Base-by-base conservation (phyloP, 1,140 invertebrate genomes). In the Chelonus insularis region DNA sequence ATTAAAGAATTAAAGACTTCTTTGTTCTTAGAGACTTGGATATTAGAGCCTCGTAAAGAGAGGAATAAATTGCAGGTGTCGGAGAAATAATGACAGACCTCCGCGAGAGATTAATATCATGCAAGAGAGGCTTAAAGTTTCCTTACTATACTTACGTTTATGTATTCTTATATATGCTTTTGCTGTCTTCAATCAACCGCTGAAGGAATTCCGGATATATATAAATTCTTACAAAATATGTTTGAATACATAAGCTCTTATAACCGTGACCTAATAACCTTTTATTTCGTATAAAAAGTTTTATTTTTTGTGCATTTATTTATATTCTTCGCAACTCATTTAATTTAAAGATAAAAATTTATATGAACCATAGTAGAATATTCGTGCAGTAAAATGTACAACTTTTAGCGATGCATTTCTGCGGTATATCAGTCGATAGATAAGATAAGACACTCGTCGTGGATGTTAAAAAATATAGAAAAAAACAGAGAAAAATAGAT, bases 401-500 rank as follows among this genome's bases (percentile, higher is more conserved):
- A 29, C 25, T 29, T 29, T 29, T 29, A 29, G 25, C 43, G 43
- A 45, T 45, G 43, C 18, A 45, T 45, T 45, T 18, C 16, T 18
- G 43, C 16, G 16, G n/a, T 45, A 45, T 45, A 45, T 45, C 43
- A 45, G 43, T 16, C 43, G 4, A 16, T 8, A 45, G 43, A 45
- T 45, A 54, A 54, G 37, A 57, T 57, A 29, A 43, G 55, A 12
- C 29, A 32, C 32, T 37, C 32, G 37, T 21, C 23, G 12, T 57
- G 36, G 37, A 57, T 57, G 32, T 2, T n/a, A 34, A 57, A 57
- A 57, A 16, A 29, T 14, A 14, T 56, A 25, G 29, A 55, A 71
- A 71, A 71, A 74, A 77, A 73, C 69, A 68, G 68, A 54, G 25
- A 29, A 29, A 29, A 29, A 29, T 29, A 29, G 25, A 29, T 29